Evolutionary conservation across 2,113 vertebrate genomes (phyloP).

Genomic region (Nyctereutes procyonoides): DNA sequence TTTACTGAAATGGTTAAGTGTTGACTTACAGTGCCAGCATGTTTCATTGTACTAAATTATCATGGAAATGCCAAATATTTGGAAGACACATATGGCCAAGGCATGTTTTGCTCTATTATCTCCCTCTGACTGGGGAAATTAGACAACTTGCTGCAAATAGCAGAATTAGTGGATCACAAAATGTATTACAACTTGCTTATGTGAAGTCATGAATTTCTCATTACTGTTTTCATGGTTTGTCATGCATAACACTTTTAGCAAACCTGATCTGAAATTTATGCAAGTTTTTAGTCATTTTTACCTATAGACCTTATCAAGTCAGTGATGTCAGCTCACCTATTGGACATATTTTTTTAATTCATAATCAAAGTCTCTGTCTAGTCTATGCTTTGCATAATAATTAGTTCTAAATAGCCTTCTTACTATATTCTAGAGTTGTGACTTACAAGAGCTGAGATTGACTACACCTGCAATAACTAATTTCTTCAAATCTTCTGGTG

Average conservation of each 20-base stretch:
- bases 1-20: not conserved
- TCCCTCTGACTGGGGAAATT: not conserved
- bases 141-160: slow-evolving; percentile 28
- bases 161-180: slow-evolving; percentile 11
- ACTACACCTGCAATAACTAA: not conserved
- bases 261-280: not conserved
- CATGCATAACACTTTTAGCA: slow-evolving; percentile 17
- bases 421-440: not conserved
- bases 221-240: slow-evolving; percentile 22
- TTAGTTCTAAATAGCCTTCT: not conserved
- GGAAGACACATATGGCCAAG: not conserved
- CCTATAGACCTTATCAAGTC: not conserved
- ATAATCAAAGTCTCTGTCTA: not conserved
- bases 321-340: not conserved
- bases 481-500: not conserved
- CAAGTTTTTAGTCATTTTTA: not conserved
- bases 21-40: slow-evolving; percentile 21
- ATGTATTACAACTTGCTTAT: not conserved
- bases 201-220: slow-evolving; percentile 34
- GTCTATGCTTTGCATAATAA: not conserved
- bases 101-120: not conserved
- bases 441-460: slow-evolving; percentile 13
- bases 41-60: not conserved
- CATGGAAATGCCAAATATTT: slow-evolving; percentile 35
- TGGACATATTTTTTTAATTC: slow-evolving; percentile 27